Evolutionary conservation across 2,888 invertebrate genomes (phyloP).

Genomic region (Palloptera scutellata): DNA sequence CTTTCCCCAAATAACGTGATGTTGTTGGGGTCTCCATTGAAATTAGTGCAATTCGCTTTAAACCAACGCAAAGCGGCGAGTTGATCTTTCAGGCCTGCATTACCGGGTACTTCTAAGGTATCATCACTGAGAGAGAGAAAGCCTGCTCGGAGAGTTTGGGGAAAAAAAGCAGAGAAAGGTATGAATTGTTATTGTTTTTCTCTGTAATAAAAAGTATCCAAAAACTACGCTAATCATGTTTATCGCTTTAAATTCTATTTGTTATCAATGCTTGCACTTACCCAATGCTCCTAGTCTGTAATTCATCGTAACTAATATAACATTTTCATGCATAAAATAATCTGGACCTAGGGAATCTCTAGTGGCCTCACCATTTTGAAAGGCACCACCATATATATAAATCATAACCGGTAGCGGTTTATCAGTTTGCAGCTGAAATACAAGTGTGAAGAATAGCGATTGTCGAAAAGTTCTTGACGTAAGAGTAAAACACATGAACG

Average conservation of each 20-base stretch:
- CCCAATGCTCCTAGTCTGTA: slow-evolving; percentile 66
- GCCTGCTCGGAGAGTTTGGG: slow-evolving; percentile 49
- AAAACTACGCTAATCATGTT: too few species aligned
- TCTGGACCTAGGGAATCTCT: slow-evolving; percentile 62
- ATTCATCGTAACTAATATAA: slow-evolving; percentile 64
- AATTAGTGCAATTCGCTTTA: slow-evolving; percentile 61
- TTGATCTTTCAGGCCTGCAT: slow-evolving; percentile 66
- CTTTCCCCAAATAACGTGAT: slow-evolving; percentile 66
- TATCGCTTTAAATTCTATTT: too few species aligned
- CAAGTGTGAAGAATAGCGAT: background rate
- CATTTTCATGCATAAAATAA: slow-evolving; percentile 63
- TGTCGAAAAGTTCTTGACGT: too few species aligned
- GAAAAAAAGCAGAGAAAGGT: background rate
- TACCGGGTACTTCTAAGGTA: slow-evolving; percentile 64
- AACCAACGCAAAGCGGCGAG: slow-evolving; percentile 65
- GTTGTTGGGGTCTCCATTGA: slow-evolving; percentile 66
- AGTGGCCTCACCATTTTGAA: slow-evolving; percentile 62
- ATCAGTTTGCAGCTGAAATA: slow-evolving; percentile 39
- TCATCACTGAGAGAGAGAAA: slow-evolving; percentile 64
- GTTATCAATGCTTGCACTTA: slow-evolving; percentile 53
- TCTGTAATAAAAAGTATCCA: too few species aligned
- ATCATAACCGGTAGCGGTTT: slow-evolving; percentile 62
- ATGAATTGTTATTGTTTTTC: too few species aligned
- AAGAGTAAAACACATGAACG: background rate
- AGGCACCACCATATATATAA: slow-evolving; percentile 66